A percentile compares a stretch with the other conserved stretches of the same genome.
These are phyloP conservation scores for Seira ritae DNA, from an alignment of 2,888 invertebrate species.

Conservation along the genomic window DNA sequence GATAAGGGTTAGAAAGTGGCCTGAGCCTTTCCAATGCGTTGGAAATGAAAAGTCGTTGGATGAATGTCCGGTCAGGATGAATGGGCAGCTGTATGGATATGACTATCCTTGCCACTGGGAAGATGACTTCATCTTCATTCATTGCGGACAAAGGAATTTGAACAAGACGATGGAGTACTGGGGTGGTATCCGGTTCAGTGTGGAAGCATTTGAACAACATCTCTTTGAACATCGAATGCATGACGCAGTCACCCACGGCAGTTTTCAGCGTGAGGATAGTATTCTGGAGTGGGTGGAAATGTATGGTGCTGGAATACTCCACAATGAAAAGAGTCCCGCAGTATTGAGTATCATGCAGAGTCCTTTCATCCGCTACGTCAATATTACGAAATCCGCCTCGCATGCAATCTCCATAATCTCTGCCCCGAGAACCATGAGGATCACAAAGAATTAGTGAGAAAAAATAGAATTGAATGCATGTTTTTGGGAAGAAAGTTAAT, in stretches of 20 bases:
- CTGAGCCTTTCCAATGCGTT: conserved; percentile 87
- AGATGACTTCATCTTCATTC: conserved; percentile 93
- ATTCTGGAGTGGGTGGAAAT: conserved; percentile 87
- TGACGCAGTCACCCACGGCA: conserved; percentile 87
- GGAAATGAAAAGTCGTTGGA: conserved; percentile 77
- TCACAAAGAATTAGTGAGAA: conserved; percentile 83
- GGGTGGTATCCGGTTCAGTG: conserved; percentile 96
- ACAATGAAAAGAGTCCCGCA: conserved; percentile 95
- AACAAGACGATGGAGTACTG: conserved; percentile 86
- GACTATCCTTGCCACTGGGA: conserved; percentile 92
- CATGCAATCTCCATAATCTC: conserved; percentile 95
- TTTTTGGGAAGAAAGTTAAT: not conserved
- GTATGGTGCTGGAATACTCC: conserved; percentile 94
- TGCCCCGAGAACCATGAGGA: conserved; percentile 86
- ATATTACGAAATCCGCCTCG: conserved; percentile 88
- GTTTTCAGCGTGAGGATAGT: conserved; percentile 84
- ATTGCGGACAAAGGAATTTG: conserved; percentile 87
- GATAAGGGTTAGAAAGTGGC: conserved; percentile 94
- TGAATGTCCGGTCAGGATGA: conserved; percentile 82
- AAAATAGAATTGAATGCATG: conserved; percentile 20
- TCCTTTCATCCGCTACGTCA: conserved; percentile 87
- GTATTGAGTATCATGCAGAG: conserved; percentile 92
- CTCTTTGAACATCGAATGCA: conserved; percentile 83
- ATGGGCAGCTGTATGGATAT: conserved; percentile 90
- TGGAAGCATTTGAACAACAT: conserved; percentile 92